Evolutionary conservation across 2,888 invertebrate genomes (phyloP).

Genomic region (Hipparchia semele): DNA sequence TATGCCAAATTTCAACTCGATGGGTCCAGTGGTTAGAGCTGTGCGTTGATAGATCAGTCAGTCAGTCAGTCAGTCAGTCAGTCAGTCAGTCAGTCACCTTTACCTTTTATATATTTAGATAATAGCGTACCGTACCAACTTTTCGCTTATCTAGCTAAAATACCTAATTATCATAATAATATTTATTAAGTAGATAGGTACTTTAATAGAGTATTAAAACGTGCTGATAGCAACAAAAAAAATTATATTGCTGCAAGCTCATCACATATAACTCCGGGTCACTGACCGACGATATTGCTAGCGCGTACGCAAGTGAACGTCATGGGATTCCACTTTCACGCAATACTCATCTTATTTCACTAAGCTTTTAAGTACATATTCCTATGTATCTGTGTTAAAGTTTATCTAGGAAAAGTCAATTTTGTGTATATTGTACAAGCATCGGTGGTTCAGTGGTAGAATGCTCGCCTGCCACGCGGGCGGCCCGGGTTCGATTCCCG

Average conservation of each 20-base stretch:
- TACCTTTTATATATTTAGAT: too few relatives aligned
- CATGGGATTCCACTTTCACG: conserved; percentile 4
- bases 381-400: not conserved
- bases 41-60: too few relatives aligned
- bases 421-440: conserved; percentile 47
- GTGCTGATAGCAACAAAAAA: not conserved
- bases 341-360: not conserved
- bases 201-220: not conserved
- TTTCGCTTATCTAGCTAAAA: too few relatives aligned
- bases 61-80: too few relatives aligned
- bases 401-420: not conserved
- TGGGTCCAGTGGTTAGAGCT: too few relatives aligned
- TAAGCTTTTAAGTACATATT: conserved; percentile 4
- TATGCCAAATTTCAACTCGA: too few relatives aligned
- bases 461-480: conserved; percentile 84
- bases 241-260: not conserved
- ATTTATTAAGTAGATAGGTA: too few relatives aligned
- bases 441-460: conserved; percentile 84
- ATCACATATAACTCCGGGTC: not conserved
- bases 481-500: conserved; percentile 83
- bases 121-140: too few relatives aligned
- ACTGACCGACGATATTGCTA: not conserved
- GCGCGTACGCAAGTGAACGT: conserved; percentile 7
- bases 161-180: too few relatives aligned
- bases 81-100: too few relatives aligned